phyloP scores from a whole-genome alignment of 2,113 vertebrate genomes.

The Alces alces region DNA sequence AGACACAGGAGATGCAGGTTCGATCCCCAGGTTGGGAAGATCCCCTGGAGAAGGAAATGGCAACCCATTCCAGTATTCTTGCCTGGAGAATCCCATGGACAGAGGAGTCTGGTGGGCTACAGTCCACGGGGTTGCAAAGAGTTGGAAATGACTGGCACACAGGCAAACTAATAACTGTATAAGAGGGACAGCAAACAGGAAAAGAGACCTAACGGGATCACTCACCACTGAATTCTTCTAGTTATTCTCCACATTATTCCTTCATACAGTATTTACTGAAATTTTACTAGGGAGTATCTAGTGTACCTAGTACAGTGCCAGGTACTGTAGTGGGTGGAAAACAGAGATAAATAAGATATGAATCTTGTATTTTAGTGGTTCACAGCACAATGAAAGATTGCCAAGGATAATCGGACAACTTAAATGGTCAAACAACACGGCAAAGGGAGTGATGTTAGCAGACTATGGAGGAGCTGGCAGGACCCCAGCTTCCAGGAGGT shows the following conservation, averaged over 20 bases:
- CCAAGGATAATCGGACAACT: neutral
- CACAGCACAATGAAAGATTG: neutral
- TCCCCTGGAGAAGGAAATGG: neutral
- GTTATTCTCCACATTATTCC: neutral
- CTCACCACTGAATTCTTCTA: neutral
- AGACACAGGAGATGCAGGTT: neutral
- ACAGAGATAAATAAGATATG: neutral
- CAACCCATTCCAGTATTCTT: neutral
- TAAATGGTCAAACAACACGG: neutral
- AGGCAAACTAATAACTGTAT: neutral
- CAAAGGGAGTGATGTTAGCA: neutral
- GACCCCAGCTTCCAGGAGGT: neutral
- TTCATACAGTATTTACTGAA: neutral
- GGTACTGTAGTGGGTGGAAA: neutral
- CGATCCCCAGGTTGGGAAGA: neutral
- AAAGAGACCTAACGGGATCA: neutral
- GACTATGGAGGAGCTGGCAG: neutral
- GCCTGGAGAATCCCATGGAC: neutral
- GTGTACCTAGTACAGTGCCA: neutral
- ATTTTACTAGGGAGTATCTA: neutral
- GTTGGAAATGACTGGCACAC: neutral
- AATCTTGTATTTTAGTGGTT: neutral
- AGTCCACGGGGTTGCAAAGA: neutral
- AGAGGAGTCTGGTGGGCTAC: neutral
- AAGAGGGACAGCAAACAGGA: neutral